These are phyloP conservation scores for Drosophila sechellia DNA, from an alignment of 1,140 invertebrate species.

Conservation along the genomic window DNA sequence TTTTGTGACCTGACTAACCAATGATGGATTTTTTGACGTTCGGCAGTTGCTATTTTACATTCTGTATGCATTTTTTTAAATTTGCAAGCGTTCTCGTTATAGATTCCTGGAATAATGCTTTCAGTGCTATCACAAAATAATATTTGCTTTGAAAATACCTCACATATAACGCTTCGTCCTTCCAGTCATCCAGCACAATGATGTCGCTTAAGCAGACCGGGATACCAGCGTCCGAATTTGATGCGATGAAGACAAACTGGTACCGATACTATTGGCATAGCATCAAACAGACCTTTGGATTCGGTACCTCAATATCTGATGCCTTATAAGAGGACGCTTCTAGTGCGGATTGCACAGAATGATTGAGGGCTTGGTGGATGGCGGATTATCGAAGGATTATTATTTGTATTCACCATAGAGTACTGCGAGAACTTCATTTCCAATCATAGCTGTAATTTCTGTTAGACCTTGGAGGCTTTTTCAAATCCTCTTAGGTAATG, in stretches of 20 bases:
- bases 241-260: conserved; percentile 95
- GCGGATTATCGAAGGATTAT: conserved; percentile 32
- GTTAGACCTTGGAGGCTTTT: conserved; percentile 50
- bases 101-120: neutral
- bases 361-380: conserved; percentile 17
- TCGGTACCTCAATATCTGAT: conserved; percentile 88
- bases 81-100: neutral
- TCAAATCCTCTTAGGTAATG: conserved; percentile 6
- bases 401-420: conserved; percentile 21
- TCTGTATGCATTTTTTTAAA: neutral
- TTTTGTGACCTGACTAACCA: too few relatives aligned
- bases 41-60: too few relatives aligned
- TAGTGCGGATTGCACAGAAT: conserved; percentile 6
- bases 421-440: conserved; percentile 50
- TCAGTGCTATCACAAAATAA: too few relatives aligned
- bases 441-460: conserved; percentile 62
- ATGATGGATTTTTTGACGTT: too few relatives aligned
- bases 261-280: conserved; percentile 96
- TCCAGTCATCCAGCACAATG: conserved; percentile 91
- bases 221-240: conserved; percentile 91
- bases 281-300: conserved; percentile 96
- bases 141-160: too few relatives aligned
- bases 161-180: neutral
- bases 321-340: conserved; percentile 57
- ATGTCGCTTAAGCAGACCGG: conserved; percentile 92